Conservation (phyloP, 2,888 invertebrate species). For the Archips xylosteana region DNA sequence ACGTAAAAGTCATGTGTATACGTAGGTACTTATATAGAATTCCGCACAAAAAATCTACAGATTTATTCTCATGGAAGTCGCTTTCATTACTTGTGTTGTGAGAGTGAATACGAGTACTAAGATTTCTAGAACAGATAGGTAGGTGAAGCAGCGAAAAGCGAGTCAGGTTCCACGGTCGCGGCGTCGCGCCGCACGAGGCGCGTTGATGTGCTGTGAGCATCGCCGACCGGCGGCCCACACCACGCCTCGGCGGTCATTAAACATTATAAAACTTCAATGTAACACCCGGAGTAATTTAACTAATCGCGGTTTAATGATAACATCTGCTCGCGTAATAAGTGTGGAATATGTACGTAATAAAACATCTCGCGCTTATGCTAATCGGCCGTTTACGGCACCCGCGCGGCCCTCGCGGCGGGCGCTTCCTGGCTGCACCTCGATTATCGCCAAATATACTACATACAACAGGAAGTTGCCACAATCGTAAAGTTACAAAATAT, state of each 20-base stretch:
- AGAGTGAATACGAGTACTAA: not conserved
- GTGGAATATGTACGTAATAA: not conserved
- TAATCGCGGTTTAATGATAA: slow-evolving; percentile 7
- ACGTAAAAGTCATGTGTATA: slow-evolving; percentile 4
- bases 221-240: too few relatives aligned
- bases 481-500: slow-evolving; percentile 31
- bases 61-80: slow-evolving; percentile 17
- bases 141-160: not conserved
- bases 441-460: slow-evolving; percentile 27
- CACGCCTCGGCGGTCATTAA: not conserved
- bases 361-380: not conserved
- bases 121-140: not conserved
- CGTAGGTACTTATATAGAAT: not conserved
- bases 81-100: slow-evolving; percentile 11
- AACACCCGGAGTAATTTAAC: slow-evolving; percentile 10
- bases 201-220: too few relatives aligned
- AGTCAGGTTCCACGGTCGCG: too few relatives aligned
- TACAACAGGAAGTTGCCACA: slow-evolving; percentile 28
- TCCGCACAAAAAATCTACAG: slow-evolving; percentile 1
- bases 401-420: slow-evolving; percentile 1
- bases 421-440: slow-evolving; percentile 14
- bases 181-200: not conserved
- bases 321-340: not conserved
- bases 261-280: not conserved
- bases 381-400: not conserved